phyloP scores from a whole-genome alignment of 37 sponge, comb jelly and placozoan genomes.

The Geodia barretti region DNA sequence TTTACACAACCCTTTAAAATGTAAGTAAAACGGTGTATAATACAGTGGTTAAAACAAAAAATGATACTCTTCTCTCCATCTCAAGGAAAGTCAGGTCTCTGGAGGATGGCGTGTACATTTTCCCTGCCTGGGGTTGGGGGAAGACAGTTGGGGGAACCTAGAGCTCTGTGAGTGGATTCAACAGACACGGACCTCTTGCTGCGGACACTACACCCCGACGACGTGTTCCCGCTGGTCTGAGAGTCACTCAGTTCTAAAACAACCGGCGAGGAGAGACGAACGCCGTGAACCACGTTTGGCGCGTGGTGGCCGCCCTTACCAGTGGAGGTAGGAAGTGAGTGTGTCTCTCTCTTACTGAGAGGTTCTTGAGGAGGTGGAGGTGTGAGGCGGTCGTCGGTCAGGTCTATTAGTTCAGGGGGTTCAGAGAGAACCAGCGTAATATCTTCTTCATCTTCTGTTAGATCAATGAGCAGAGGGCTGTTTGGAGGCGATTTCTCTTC shows the following conservation, averaged over 20 bases:
- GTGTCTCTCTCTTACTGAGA: not conserved
- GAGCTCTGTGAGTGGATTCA: not conserved
- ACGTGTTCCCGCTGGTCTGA: not conserved
- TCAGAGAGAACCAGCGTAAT: not conserved
- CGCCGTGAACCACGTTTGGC: not conserved
- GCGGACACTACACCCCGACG: not conserved
- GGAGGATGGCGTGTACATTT: not conserved
- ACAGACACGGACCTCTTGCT: not conserved
- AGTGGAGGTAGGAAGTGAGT: not conserved
- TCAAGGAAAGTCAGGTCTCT: not conserved
- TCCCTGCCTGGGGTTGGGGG: constrained; percentile 33
- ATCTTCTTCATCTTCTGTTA: not conserved
- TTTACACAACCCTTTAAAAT: not conserved
- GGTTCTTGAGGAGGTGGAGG: not conserved
- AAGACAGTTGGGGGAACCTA: constrained; percentile 20
- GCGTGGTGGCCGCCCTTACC: not conserved
- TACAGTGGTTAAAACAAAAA: not conserved
- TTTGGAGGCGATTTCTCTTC: not conserved
- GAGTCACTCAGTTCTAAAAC: constrained; percentile 6
- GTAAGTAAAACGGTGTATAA: not conserved
- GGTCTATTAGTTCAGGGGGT: not conserved
- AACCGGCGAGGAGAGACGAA: not conserved
- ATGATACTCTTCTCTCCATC: not conserved
- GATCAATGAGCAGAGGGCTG: not conserved
- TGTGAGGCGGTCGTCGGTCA: constrained; percentile 5